Conservation (phyloP, 2,113 vertebrate genomes). For the Catharus fuscescens region DNA sequence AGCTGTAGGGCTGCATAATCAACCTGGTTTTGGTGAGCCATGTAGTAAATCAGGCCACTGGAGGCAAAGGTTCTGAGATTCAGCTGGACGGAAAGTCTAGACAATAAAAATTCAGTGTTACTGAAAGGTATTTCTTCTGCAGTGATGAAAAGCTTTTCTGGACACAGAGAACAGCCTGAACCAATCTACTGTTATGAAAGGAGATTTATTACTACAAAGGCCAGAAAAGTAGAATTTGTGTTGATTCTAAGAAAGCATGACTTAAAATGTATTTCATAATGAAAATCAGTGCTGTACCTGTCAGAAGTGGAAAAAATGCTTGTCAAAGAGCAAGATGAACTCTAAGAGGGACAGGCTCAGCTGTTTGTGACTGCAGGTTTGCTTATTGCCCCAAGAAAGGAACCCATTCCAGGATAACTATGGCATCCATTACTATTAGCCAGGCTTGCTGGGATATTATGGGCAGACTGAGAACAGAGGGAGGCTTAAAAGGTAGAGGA, state of each 20-base stretch:
- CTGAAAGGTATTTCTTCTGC: neutral
- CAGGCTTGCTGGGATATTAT: neutral
- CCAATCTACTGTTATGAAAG: neutral
- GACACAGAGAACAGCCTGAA: neutral
- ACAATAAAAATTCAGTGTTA: conserved; percentile 27
- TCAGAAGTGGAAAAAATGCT: neutral
- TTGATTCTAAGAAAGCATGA: neutral
- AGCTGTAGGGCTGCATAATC: conserved; percentile 87
- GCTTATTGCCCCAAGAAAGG: neutral
- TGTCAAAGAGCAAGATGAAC: neutral
- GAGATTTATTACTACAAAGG: neutral
- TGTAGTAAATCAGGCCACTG: conserved; percentile 85
- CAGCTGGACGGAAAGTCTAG: conserved; percentile 84
- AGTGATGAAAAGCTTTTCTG: neutral
- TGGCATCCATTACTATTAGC: neutral
- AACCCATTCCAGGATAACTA: neutral
- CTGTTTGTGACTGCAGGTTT: neutral
- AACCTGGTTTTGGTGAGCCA: conserved; percentile 85
- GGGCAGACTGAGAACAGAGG: neutral
- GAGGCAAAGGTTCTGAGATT: conserved; percentile 82
- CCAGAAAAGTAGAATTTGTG: neutral
- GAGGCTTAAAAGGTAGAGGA: neutral
- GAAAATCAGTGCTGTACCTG: neutral
- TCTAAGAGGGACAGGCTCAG: neutral
- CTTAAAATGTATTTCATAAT: neutral